phyloP scores from a whole-genome alignment of 2,888 invertebrate species.

The Cheilosia scutellata region DNA sequence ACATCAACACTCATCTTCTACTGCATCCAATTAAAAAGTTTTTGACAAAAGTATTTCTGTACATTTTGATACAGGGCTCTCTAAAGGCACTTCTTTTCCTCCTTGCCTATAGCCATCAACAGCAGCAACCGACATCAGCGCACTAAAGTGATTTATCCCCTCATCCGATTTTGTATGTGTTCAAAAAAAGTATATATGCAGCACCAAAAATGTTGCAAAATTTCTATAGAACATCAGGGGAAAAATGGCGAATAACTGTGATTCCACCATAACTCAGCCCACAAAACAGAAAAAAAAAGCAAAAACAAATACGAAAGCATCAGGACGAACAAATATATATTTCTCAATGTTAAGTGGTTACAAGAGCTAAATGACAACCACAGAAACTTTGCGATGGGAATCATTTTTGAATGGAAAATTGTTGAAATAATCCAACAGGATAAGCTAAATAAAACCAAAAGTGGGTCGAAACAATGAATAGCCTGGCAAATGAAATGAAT shows the following conservation, averaged over 20 bases:
- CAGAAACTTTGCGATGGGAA: constrained; percentile 61
- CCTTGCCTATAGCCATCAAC: background rate
- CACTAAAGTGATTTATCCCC: constrained; percentile 31
- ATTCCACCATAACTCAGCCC: background rate
- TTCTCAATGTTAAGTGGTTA: constrained; percentile 59
- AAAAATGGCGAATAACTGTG: background rate
- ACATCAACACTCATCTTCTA: background rate
- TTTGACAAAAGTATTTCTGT: constrained; percentile 19
- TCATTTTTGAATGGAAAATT: constrained; percentile 60
- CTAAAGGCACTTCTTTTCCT: no score
- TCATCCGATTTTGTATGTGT: constrained; percentile 21
- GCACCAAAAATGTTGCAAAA: constrained; percentile 56
- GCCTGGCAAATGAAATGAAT: constrained; percentile 53
- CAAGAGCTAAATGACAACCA: constrained; percentile 66
- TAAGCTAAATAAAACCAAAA: constrained; percentile 35
- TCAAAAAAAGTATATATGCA: constrained; percentile 41
- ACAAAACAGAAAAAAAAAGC: background rate
- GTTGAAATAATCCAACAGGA: constrained; percentile 55
- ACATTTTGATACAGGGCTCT: constrained; percentile 20
- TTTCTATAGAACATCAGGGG: constrained; percentile 8
- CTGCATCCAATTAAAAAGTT: background rate
- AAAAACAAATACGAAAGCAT: background rate
- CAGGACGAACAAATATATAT: constrained; percentile 44
- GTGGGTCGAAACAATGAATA: constrained; percentile 29
- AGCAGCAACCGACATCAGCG: constrained; percentile 1